Conservation (phyloP, 2,797 vertebrate genomes). For the Erithacus rubecula region DNA sequence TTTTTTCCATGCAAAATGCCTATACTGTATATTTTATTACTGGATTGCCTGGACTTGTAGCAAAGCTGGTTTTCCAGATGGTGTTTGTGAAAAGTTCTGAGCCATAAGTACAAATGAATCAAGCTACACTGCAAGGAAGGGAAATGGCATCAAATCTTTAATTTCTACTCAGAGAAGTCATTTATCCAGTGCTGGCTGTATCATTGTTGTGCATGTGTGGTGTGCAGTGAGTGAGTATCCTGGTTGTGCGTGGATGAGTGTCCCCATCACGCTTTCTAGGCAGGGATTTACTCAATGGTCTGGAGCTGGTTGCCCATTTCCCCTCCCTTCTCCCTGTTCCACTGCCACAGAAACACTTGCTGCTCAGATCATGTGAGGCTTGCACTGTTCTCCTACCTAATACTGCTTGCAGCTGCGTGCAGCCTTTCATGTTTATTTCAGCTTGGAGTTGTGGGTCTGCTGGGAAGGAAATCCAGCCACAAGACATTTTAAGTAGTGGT, state of each 20-base stretch:
- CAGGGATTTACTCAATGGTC: background rate
- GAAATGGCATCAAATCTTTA: background rate
- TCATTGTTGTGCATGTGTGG: background rate
- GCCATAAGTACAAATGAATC: background rate
- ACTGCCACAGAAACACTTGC: background rate
- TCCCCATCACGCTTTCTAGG: background rate
- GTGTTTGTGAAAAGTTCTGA: background rate
- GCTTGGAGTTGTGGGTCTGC: conserved; percentile 1
- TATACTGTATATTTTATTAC: background rate
- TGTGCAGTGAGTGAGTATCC: background rate
- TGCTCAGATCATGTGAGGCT: background rate
- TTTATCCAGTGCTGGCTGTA: background rate
- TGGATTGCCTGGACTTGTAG: background rate
- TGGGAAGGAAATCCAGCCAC: conserved; percentile 42
- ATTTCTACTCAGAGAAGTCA: background rate
- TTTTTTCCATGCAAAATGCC: background rate
- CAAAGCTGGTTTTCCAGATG: background rate
- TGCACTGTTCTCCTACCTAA: background rate
- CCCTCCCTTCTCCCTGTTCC: background rate
- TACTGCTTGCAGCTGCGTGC: background rate
- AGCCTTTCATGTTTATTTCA: conserved; percentile 16
- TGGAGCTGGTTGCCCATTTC: background rate
- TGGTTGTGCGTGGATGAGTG: rapidly evolving
- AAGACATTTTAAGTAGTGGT: conserved; percentile 47
- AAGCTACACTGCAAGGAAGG: background rate